phyloP scores from a whole-genome alignment of 2,797 vertebrate species.

The Carcharodon carcharias region DNA sequence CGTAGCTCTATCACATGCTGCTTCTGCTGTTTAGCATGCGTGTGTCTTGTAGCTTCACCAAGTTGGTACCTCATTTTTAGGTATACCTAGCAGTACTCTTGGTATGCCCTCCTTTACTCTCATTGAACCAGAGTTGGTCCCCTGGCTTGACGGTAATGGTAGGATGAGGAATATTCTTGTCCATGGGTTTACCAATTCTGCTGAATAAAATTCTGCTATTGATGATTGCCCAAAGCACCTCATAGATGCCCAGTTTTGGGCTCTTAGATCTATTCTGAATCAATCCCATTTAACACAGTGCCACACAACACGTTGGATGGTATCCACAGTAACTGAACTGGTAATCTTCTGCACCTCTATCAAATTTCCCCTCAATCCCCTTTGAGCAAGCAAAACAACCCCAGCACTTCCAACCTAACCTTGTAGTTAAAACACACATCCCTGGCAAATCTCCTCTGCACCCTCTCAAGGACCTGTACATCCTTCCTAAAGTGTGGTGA shows the following conservation, averaged over 20 bases:
- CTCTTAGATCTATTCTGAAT: background rate
- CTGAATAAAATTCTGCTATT: background rate
- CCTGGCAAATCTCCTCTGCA: background rate
- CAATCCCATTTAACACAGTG: background rate
- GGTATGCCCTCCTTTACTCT: too few relatives aligned
- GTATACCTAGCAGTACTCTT: background rate
- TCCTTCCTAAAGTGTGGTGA: background rate
- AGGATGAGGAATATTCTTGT: background rate
- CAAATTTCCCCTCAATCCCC: too few relatives aligned
- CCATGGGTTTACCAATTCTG: background rate
- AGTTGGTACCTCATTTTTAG: background rate
- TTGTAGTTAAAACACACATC: background rate
- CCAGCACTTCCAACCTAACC: background rate
- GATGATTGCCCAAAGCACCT: background rate
- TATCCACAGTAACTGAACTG: background rate
- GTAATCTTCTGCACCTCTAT: too few relatives aligned
- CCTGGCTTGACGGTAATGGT: background rate
- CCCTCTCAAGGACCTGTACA: background rate
- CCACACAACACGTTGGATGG: background rate
- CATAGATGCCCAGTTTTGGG: background rate
- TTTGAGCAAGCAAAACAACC: too few relatives aligned
- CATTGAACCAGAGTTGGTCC: background rate
- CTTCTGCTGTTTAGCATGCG: background rate
- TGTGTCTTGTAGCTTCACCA: background rate
- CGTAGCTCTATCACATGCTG: background rate